Conservation (phyloP, 2,113 vertebrate genomes). For the Orycteropus afer region DNA sequence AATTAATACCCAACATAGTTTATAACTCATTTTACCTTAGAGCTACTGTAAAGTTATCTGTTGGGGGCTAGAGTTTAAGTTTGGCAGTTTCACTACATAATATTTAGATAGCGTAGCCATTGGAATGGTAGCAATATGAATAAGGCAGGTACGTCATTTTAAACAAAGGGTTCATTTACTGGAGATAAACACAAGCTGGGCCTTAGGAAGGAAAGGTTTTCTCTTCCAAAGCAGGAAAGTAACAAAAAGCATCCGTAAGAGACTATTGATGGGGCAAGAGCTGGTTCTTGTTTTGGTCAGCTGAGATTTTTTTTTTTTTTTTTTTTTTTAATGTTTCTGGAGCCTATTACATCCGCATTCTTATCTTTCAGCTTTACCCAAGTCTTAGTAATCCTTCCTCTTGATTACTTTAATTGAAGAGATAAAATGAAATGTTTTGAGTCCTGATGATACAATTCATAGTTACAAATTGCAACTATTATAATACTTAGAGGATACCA, state of each 20-base stretch:
- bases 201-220: background rate
- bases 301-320: background rate
- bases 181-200: conserved; percentile 4
- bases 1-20: conserved; percentile 76
- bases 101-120: conserved; percentile 29
- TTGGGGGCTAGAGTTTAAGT: conserved; percentile 40
- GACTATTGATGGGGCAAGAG: background rate
- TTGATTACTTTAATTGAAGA: background rate
- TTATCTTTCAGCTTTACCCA: conserved; percentile 21
- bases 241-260: background rate
- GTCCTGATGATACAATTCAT: background rate
- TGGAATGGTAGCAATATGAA: background rate
- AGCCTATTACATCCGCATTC: background rate
- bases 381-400: conserved; percentile 14
- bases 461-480: background rate
- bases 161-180: conserved; percentile 42
- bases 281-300: background rate
- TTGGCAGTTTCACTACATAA: conserved; percentile 25
- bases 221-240: background rate
- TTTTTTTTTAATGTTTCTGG: background rate
- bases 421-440: background rate
- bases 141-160: background rate
- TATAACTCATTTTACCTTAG: conserved; percentile 68
- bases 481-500: background rate
- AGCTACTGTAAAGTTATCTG: conserved; percentile 57